phyloP scores from a whole-genome alignment of 2,797 vertebrate species.

The Periophthalmus magnuspinnatus region DNA sequence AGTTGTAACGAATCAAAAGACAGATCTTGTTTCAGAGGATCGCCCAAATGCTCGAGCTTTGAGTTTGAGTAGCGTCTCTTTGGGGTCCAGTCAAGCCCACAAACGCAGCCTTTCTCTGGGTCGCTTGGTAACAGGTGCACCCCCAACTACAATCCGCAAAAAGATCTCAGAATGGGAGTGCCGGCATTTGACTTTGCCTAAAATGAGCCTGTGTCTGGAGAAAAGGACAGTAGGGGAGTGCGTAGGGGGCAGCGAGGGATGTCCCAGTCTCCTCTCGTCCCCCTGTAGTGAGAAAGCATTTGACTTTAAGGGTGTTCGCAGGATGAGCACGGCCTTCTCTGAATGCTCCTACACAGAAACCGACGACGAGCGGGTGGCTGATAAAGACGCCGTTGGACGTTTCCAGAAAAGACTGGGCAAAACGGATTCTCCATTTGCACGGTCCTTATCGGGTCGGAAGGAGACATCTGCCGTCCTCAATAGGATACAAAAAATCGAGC shows the following conservation, averaged over 20 bases:
- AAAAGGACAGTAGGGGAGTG: conserved; percentile 84
- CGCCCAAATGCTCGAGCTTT: conserved; percentile 76
- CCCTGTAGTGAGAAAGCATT: conserved; percentile 94
- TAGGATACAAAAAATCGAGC: conserved; percentile 98
- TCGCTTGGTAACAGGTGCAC: conserved; percentile 74
- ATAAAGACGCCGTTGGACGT: conserved; percentile 83
- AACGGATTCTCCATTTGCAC: conserved; percentile 80
- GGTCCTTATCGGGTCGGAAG: conserved; percentile 82
- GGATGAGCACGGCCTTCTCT: conserved; percentile 96
- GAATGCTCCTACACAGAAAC: conserved; percentile 95
- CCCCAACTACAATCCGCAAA: conserved; percentile 86
- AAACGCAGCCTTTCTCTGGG: conserved; percentile 82
- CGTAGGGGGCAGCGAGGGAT: conserved; percentile 88
- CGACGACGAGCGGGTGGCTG: conserved; percentile 85
- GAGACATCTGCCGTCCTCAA: conserved; percentile 94
- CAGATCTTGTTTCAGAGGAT: conserved; percentile 61
- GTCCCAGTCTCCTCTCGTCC: conserved; percentile 88
- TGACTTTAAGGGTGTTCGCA: conserved; percentile 91
- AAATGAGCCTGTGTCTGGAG: conserved; percentile 85
- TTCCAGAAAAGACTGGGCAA: conserved; percentile 86
- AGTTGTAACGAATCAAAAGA: conserved; percentile 71
- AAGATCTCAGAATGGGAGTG: conserved; percentile 99
- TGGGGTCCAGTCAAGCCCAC: conserved; percentile 76
- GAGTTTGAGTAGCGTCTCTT: conserved; percentile 83
- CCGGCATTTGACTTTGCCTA: conserved; percentile 83